Conservation (phyloP, 2,888 invertebrate genomes). For the Alviniconcha strummeri region DNA sequence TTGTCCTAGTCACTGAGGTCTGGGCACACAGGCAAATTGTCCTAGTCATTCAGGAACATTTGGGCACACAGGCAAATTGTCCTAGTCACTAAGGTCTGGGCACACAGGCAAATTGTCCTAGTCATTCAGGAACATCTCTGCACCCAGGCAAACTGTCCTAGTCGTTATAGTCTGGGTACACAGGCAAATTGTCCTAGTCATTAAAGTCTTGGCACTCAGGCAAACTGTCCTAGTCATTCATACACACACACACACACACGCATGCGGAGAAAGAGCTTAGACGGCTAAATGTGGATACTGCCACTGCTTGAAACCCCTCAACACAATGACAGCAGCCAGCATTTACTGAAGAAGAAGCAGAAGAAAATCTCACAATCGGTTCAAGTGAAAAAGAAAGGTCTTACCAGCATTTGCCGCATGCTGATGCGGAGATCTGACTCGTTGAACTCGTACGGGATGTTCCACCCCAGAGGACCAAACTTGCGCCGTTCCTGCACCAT, state of each 20-base stretch:
- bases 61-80: conserved; percentile 41
- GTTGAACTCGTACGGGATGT: conserved; percentile 76
- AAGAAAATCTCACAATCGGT: too few relatives aligned
- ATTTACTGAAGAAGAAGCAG: too few relatives aligned
- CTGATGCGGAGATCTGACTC: conserved; percentile 75
- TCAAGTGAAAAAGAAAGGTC: not conserved
- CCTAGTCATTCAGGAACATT: conserved; percentile 75
- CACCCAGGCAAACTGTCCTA: not conserved
- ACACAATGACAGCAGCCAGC: too few relatives aligned
- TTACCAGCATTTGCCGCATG: conserved; percentile 74
- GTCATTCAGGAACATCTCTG: not conserved
- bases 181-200: not conserved
- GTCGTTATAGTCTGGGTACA: not conserved
- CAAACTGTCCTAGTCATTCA: not conserved
- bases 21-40: conserved; percentile 70
- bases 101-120: not conserved
- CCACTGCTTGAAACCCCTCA: too few relatives aligned
- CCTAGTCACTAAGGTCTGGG: not conserved
- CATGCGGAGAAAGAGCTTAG: too few relatives aligned
- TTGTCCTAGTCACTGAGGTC: too few relatives aligned
- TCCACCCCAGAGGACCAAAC: conserved; percentile 76
- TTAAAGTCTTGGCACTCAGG: not conserved
- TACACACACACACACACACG: conserved; percentile 5
- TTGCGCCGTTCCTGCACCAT: conserved; percentile 75
- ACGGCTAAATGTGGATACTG: too few relatives aligned